Base-by-base conservation (phyloP, 2,888 invertebrate species). In the Desoria tigrina region DNA sequence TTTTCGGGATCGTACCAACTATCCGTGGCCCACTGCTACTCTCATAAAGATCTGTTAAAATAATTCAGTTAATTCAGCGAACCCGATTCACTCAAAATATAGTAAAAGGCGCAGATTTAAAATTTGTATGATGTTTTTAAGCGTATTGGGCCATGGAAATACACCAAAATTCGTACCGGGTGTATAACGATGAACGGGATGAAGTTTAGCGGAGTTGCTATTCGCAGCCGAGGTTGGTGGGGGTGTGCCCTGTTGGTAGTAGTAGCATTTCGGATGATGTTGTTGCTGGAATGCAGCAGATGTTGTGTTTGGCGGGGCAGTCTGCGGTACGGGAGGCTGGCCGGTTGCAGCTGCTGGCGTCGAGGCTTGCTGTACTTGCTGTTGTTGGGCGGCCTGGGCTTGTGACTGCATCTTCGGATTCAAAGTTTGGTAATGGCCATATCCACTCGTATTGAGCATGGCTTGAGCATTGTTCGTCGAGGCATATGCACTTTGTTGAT, bases 1-100 rank as follows among this genome's bases (percentile, higher is more conserved):
- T 76, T 82, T 92, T 92, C 74, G 92, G 91, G 79, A 91, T 86
- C 68, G 91, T 88, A 64, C 90, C 91, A 61, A 92, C 90, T 74
- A 92, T 91, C 76, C 92, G 85, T 63, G 75, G 75, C 26, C 72
- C 72, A 51, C 66, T 72, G 39, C 68, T 73, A 45, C 71, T 74
- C 45, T 72, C 74, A 21, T 69, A 69, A 39, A 74, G 61, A 65
- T 72, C 74, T 72, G 23, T 1, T 26, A 61, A 26, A 57, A n/a
- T n/a, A n/a, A n/a, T n/a, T n/a, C n/a, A n/a, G 37, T 37, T 24
- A 58, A 50, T 6, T 32, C 32, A 1, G 4, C 32, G 53, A n/a
- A n/a, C n/a, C n/a, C n/a, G n/a, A n/a, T n/a, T n/a, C n/a, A n/a
- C n/a, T n/a, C n/a, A n/a, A n/a, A n/a, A n/a, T n/a, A n/a, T n/a